phyloP scores from a whole-genome alignment of 1,140 invertebrate species.

The Nasonia giraulti region DNA sequence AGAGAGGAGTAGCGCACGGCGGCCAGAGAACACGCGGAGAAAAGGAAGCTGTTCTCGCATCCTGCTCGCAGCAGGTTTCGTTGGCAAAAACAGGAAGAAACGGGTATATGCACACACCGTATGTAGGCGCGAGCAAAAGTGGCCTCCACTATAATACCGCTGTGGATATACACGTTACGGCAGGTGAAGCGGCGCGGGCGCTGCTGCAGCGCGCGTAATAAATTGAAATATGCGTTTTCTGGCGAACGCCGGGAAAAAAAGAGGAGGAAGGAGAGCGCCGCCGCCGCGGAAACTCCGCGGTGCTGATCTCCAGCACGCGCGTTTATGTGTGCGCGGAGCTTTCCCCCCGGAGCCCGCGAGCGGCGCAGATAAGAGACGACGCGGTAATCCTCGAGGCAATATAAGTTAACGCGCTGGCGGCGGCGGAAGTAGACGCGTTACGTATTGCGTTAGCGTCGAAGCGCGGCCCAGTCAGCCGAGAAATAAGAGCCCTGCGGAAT shows the following conservation, averaged over 20 bases:
- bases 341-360: slow-evolving; percentile 56
- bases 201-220: slow-evolving; percentile 57
- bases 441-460: slow-evolving; percentile 65
- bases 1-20: not conserved
- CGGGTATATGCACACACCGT: not conserved
- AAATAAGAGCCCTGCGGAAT: not conserved
- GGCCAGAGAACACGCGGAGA: not conserved
- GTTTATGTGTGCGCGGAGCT: slow-evolving; percentile 23
- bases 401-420: slow-evolving; percentile 66
- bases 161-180: not conserved
- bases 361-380: slow-evolving; percentile 69
- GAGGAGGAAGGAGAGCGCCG: not conserved
- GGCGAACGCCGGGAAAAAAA: slow-evolving; percentile 12
- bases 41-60: not conserved
- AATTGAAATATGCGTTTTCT: slow-evolving; percentile 68
- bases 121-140: not conserved
- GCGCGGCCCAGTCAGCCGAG: not conserved
- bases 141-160: not conserved
- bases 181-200: not conserved
- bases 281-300: not conserved
- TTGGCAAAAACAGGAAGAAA: not conserved
- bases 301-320: not conserved
- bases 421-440: slow-evolving; percentile 54
- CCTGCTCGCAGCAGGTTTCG: not conserved
- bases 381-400: slow-evolving; percentile 71